Evolutionary conservation across 2,113 vertebrate genomes (phyloP).

Genomic region (Ptilorrhoa leucosticta): DNA sequence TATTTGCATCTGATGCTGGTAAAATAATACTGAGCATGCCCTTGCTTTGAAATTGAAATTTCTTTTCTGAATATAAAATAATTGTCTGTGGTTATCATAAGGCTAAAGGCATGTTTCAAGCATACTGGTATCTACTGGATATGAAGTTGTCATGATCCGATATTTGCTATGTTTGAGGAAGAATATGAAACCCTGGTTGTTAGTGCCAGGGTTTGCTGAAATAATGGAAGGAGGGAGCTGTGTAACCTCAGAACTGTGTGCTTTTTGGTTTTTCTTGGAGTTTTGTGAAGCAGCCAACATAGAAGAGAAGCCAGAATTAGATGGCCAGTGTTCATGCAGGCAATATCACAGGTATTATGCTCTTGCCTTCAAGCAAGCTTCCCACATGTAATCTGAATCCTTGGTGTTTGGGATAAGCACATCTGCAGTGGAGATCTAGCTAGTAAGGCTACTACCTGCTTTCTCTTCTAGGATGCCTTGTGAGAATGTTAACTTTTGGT

Average conservation of each 20-base stretch:
- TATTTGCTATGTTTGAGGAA: background rate
- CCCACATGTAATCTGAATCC: background rate
- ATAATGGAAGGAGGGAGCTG: background rate
- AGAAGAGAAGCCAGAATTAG: background rate
- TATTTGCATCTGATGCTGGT: background rate
- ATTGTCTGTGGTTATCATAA: background rate
- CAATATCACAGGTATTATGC: background rate
- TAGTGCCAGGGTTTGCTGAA: background rate
- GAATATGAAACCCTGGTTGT: background rate
- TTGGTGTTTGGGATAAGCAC: background rate
- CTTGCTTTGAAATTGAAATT: background rate
- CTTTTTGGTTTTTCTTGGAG: background rate
- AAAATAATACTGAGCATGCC: background rate
- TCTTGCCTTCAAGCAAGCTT: background rate
- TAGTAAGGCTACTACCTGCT: background rate
- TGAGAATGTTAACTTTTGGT: background rate
- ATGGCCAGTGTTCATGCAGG: background rate
- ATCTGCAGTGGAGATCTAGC: background rate
- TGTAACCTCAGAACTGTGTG: background rate
- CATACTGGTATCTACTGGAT: background rate
- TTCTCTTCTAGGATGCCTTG: background rate
- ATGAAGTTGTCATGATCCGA: background rate
- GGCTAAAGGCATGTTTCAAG: background rate
- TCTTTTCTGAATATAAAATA: background rate
- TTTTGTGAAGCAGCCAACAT: background rate